Evolutionary conservation across 2,888 invertebrate species (phyloP).

Genomic region (Acanthopleura granulata): DNA sequence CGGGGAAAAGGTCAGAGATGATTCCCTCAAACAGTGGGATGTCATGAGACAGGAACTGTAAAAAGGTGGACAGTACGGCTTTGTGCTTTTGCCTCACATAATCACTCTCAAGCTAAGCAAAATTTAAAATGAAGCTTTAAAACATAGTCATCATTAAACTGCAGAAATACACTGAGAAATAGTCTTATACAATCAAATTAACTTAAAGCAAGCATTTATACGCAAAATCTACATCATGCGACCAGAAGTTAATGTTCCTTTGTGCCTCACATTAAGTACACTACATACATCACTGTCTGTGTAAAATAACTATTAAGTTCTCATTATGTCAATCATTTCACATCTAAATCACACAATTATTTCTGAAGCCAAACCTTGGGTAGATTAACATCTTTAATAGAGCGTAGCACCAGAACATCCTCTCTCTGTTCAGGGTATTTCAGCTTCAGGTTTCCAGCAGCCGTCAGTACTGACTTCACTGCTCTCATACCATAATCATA

Average conservation of each 20-base stretch:
- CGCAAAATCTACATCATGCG: too few relatives aligned
- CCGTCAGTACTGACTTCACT: slow-evolving; percentile 68
- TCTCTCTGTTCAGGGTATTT: slow-evolving; percentile 66
- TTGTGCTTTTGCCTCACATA: too few relatives aligned
- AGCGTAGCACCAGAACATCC: slow-evolving; percentile 66
- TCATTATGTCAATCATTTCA: neutral
- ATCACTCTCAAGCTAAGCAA: too few relatives aligned
- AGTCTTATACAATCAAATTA: too few relatives aligned
- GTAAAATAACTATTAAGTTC: neutral
- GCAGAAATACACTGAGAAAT: too few relatives aligned
- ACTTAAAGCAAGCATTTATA: too few relatives aligned
- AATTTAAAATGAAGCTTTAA: too few relatives aligned
- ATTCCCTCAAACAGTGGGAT: slow-evolving; percentile 69
- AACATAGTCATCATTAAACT: too few relatives aligned
- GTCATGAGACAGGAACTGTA: slow-evolving; percentile 68
- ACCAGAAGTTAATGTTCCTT: too few relatives aligned
- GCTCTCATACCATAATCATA: slow-evolving; percentile 70
- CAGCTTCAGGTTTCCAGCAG: slow-evolving; percentile 68
- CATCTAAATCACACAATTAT: neutral
- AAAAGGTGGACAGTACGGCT: slow-evolving; percentile 14
- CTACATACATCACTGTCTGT: too few relatives aligned
- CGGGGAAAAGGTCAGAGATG: slow-evolving; percentile 68
- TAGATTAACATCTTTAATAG: slow-evolving; percentile 69
- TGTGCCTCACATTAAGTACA: too few relatives aligned
- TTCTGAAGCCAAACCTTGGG: slow-evolving; percentile 60